Percentiles rank a stretch among this genome's conserved stretches.
Conservation (phyloP, 2,113 vertebrate species). For the Cynoglossus semilaevis region DNA sequence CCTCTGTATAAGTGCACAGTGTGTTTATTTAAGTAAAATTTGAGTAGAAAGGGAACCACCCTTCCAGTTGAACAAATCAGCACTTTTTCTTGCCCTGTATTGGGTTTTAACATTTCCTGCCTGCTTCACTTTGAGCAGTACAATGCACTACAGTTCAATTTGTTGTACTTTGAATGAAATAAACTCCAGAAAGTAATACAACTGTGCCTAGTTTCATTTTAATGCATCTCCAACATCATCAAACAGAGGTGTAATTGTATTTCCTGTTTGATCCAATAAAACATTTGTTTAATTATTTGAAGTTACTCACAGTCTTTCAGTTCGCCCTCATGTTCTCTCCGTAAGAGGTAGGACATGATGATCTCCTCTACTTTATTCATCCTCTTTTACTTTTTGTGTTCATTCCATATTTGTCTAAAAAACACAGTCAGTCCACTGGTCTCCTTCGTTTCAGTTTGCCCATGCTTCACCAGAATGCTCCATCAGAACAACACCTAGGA, state of each 20-base stretch:
- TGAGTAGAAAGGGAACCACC: background rate
- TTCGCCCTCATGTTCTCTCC: constrained; percentile 71
- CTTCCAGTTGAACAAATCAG: constrained; percentile 4
- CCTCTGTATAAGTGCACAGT: constrained; percentile 7
- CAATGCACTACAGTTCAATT: background rate
- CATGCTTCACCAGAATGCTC: constrained; percentile 13
- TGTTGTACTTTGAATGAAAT: background rate
- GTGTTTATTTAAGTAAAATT: constrained; percentile 33
- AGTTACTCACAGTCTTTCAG: constrained; percentile 84
- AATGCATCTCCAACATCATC: too few relatives aligned
- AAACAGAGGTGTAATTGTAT: too few relatives aligned
- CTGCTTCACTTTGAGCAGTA: background rate
- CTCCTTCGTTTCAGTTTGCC: too few relatives aligned
- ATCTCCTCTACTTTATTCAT: constrained; percentile 59
- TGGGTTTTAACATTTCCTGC: background rate
- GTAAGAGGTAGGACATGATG: constrained; percentile 66
- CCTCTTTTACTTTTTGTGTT: constrained; percentile 19
- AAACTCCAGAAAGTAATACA: too few relatives aligned
- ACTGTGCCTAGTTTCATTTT: too few relatives aligned
- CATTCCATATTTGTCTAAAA: background rate
- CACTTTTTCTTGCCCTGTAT: constrained; percentile 6
- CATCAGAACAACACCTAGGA: constrained; percentile 4
- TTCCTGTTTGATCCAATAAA: too few relatives aligned
- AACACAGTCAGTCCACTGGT: constrained; percentile 3
- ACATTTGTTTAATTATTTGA: background rate